These are phyloP conservation scores for Diprion similis DNA, from an alignment of 1,140 invertebrate genomes.

Conservation along the genomic window DNA sequence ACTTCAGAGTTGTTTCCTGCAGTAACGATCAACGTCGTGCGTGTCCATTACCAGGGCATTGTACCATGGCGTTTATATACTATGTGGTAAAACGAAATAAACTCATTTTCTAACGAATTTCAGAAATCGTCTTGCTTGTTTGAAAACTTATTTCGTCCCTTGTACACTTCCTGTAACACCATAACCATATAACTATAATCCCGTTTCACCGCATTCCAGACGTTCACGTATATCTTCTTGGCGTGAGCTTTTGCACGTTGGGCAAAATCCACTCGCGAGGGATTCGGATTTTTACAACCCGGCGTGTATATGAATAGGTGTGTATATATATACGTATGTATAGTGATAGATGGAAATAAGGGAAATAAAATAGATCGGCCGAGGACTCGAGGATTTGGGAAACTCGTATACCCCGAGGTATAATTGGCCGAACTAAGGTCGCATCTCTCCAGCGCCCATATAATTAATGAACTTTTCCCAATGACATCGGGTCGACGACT, in stretches of 20 bases:
- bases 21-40: conserved; percentile 50
- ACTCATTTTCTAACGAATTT: conserved; percentile 61
- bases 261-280: neutral
- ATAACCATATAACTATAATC: conserved; percentile 4
- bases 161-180: neutral
- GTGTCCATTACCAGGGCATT: conserved; percentile 59
- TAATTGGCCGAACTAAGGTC: neutral
- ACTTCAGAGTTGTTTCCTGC: conserved; percentile 54
- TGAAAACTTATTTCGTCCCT: neutral
- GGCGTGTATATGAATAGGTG: neutral
- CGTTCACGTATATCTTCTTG: neutral
- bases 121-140: neutral
- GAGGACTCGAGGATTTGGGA: neutral
- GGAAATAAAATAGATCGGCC: neutral
- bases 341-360: neutral
- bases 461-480: neutral
- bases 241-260: neutral
- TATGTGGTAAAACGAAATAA: conserved; percentile 62
- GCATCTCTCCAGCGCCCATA: neutral
- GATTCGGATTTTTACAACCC: neutral
- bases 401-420: neutral
- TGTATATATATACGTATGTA: neutral
- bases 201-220: neutral
- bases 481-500: neutral
- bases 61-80: conserved; percentile 51